Base-by-base conservation (phyloP, 2,113 vertebrate species). In the Chloebia gouldiae region DNA sequence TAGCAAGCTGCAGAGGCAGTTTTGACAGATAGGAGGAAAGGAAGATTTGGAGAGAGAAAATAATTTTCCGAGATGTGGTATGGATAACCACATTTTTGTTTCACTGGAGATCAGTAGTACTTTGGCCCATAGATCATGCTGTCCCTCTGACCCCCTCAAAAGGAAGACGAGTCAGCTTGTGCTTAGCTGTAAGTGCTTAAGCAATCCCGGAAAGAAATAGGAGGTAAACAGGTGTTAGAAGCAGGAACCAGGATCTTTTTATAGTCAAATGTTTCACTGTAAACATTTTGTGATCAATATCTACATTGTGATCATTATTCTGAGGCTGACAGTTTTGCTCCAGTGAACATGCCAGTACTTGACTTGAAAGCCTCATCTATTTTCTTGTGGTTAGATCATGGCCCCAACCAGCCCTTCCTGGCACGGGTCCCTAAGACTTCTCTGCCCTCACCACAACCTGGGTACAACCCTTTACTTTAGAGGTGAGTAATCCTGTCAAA, bases 291-390 rank as follows among this genome's bases (percentile, higher is more conserved):
- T 92, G 94, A 98, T 98, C 98, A 90, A 97, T 98, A 96, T 97
- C 97, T 94, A 88, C 97, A 72, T 96, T 96, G 95, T 93, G 96
- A 95, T 94, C 70, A 6, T 94, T 89, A 95, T 95, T 97, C 82
- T 83, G 83, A 88, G 94, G 92, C 94, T 96, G 97, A 98, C 97
- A 87, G 31, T 92, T 95, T 97, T 93, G 92, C 92, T 91, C 87
- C 90, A 57, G 94, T 95, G 90, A 97, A 95, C 97, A 96, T 97
- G 98, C 97, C 96, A 92, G 78, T 93, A 81, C 97, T 97, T 97
- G 97, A 94, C 97, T 97, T 95, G 97, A 93, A 96, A 97, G 97
- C 92, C 95, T 96, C 42, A 54, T 96, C 93, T 97, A 89, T 97
- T 97, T 95, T 95, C 97, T 95, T 93, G 79, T 40, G 54, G 95